Evolutionary conservation across 1,140 invertebrate genomes (phyloP).

Genomic region (Calephelis virginiensis): DNA sequence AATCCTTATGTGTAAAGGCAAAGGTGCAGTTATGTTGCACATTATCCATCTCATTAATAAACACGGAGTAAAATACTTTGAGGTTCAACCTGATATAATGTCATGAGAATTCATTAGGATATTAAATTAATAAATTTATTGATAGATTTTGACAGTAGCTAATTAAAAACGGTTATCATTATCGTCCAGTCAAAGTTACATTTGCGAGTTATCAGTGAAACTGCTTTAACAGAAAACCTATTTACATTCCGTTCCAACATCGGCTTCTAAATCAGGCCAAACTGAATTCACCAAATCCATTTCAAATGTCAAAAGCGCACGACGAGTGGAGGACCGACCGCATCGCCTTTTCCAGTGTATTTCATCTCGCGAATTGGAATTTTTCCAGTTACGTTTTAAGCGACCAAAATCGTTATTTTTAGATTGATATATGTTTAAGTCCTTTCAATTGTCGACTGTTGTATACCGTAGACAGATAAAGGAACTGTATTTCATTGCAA

Average conservation of each 20-base stretch:
- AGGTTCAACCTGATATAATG: too few species aligned
- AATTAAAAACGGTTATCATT: too few species aligned
- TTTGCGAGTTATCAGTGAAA: too few species aligned
- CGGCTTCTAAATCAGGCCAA: constrained; percentile 6
- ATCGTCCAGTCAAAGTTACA: too few species aligned
- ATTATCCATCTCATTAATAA: too few species aligned
- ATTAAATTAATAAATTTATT: too few species aligned
- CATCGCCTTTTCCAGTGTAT: constrained; percentile 11
- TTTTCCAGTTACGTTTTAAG: constrained; percentile 3
- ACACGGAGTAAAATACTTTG: too few species aligned
- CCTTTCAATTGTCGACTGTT: neutral
- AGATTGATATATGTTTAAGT: neutral
- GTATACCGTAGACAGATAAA: neutral
- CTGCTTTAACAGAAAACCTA: neutral
- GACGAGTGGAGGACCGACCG: constrained; percentile 24
- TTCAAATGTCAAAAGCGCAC: constrained; percentile 32
- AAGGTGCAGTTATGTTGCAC: too few species aligned
- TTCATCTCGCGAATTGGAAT: constrained; percentile 6
- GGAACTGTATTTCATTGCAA: too few species aligned
- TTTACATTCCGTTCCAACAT: neutral
- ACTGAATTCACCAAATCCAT: constrained; percentile 32
- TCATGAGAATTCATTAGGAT: too few species aligned
- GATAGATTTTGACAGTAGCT: too few species aligned
- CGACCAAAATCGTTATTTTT: neutral
- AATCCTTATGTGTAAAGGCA: too few species aligned